Base-by-base conservation (phyloP, 2,113 vertebrate species). In the Cnemophilus loriae region DNA sequence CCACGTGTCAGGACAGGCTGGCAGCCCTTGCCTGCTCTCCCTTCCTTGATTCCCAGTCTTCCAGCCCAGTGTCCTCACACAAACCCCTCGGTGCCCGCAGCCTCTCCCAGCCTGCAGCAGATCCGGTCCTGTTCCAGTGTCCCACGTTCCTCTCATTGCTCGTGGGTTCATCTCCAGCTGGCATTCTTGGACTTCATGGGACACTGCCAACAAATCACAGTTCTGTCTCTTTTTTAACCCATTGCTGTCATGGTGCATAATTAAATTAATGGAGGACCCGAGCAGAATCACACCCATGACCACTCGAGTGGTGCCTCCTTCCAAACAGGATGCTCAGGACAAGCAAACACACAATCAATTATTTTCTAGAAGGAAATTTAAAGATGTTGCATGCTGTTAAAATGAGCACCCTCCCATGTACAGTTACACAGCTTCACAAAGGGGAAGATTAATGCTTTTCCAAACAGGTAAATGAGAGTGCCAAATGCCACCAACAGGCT, bases 81-180 rank as follows among this genome's bases (percentile, higher is more conserved):
- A 24, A 74, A 33, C 52, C 6, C 73, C 76, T 49, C 7, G 0
- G 6, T 2, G 4, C 59, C 55, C 0, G 0, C 73, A 49, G 87
- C 73, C n/a, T 57, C 65, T 78, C 77, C 32, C 32, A 10, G 53
- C 27, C 63, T 63, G 24, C 37, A 59, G 80, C 24, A 26, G 13
- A 49, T 20, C 77, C 7, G 0, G 12, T n/a, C 35, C 1, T 14
- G 73, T 37, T 63, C 24, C 52, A 33, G 63, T 1, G 22, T 7
- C 67, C 75, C 15, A 6, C 5, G 4, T 61, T 82, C 74, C 87
- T 50, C 4, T 14, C 89, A 27, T 5, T 30, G 87, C 81, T 87
- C 1, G 3, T 19, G 70, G 68, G 11, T 21, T n/a, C 69, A 68
- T 52, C 64, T 81, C 78, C 44, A 44, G 57, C 16, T 94, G 91